Percentiles rank a stretch among this genome's conserved stretches.
phyloP scores from a whole-genome alignment of 2,797 vertebrate genomes.

The Fundulus diaphanus region DNA sequence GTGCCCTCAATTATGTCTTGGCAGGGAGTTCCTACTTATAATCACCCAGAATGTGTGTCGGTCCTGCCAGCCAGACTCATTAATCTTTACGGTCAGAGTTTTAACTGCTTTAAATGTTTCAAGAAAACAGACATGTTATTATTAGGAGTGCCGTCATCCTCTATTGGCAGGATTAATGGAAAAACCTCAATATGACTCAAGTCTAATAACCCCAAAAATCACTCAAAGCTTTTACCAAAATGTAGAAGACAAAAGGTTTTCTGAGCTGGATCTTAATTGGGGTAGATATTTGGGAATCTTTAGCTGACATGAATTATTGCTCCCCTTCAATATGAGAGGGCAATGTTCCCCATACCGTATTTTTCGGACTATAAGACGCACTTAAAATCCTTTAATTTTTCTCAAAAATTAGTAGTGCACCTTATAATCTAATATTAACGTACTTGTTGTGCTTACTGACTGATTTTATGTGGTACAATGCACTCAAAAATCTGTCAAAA shows the following conservation, averaged over 20 bases:
- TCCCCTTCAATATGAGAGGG: not conserved
- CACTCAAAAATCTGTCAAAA: no score
- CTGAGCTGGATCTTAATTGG: not conserved
- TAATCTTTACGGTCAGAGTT: conserved; percentile 7
- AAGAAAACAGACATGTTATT: not conserved
- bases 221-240: not conserved
- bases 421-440: no score
- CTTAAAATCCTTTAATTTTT: no score
- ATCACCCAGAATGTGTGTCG: conserved; percentile 7
- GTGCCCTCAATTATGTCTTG: conserved; percentile 19
- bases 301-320: not conserved
- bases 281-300: not conserved
- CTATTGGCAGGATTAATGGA: conserved; percentile 1
- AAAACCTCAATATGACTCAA: not conserved
- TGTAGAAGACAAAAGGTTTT: no score
- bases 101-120: not conserved
- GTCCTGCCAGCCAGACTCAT: conserved; percentile 24
- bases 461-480: no score
- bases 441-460: no score
- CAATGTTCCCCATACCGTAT: no score
- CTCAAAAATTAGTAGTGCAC: no score
- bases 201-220: not conserved
- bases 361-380: no score
- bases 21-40: not conserved
- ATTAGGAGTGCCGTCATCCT: not conserved